Conservation (phyloP, 2,797 vertebrate species). For the Sparidentex hasta region DNA sequence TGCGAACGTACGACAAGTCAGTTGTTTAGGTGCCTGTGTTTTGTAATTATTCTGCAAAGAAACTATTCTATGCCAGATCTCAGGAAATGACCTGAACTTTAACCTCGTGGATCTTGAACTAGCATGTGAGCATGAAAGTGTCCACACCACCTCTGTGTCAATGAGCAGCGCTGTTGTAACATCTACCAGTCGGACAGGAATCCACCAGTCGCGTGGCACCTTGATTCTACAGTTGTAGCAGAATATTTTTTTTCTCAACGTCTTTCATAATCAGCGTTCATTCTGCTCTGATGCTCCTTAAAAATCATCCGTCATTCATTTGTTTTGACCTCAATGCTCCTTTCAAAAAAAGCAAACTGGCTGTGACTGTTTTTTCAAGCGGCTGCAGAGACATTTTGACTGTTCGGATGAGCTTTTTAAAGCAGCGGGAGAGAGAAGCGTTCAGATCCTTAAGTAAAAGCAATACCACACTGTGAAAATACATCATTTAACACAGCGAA, state of each 20-base stretch:
- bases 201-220: neutral
- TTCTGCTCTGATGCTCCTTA: neutral
- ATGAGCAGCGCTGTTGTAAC: neutral
- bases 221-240: neutral
- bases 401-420: neutral
- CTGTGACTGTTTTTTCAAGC: neutral
- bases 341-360: neutral
- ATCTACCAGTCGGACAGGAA: neutral
- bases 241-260: neutral
- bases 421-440: neutral
- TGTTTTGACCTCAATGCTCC: conserved; percentile 4
- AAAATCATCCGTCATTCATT: neutral
- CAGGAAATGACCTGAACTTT: conserved; percentile 20
- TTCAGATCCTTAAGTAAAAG: no score
- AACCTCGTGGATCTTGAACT: conserved; percentile 23
- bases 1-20: neutral
- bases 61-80: neutral
- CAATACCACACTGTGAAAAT: no score
- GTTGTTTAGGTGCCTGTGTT: neutral
- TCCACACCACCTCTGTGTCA: neutral
- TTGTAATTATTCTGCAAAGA: neutral
- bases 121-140: neutral
- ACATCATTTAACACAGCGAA: no score
- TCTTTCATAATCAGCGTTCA: neutral
- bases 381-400: neutral